Evolutionary conservation across 2,113 vertebrate species (phyloP), one percentile per base, ranked within the genome.

Genomic region (Daphoenositta chrysoptera): DNA sequence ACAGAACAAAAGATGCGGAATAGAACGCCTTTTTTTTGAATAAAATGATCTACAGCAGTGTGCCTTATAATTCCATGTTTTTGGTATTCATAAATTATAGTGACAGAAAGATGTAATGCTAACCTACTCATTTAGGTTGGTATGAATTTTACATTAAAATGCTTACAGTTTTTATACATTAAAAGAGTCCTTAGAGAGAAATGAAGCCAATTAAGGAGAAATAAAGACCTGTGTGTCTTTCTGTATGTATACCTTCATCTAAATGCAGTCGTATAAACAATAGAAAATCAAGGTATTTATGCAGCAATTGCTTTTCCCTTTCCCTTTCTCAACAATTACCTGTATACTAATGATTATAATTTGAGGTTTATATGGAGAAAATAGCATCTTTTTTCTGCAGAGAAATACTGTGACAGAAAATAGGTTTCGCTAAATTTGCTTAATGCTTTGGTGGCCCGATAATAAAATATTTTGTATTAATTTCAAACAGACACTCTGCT

Each of bases 141-240:
- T 70, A 44, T 21, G 68, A 92, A 72, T 95, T 88, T 90, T 87
- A 85, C 70, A 90, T 93, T 75, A 61, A 97, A 93, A 86, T 82
- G 56, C 51, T 87, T 94, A 84, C 50, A 53, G 47, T 60, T 97
- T 93, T 91, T 93, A 78, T 93, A 87, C 70, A 33, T 94, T 94
- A 72, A 54, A 86, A 93, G 77, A 68, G 42, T 57, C 70, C 82
- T 95, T 72, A 69, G 73, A 92, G 91, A 87, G 81, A 91, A 82
- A 76, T 83, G 66, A 96, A 95, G 90, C 90, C 66, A 88, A 75
- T 93, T 95, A 96, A 88, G 51, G 82, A 86, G 82, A 95, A 90
- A 77, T 91, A 93, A 88, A 90, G 44, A 80, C 60, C 53, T 17
- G 35, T 40, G 26, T 90, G 54, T 91, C 73, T 85, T 84, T 87